Conservation (phyloP, 2,888 invertebrate species). For the Idaea dimidiata region DNA sequence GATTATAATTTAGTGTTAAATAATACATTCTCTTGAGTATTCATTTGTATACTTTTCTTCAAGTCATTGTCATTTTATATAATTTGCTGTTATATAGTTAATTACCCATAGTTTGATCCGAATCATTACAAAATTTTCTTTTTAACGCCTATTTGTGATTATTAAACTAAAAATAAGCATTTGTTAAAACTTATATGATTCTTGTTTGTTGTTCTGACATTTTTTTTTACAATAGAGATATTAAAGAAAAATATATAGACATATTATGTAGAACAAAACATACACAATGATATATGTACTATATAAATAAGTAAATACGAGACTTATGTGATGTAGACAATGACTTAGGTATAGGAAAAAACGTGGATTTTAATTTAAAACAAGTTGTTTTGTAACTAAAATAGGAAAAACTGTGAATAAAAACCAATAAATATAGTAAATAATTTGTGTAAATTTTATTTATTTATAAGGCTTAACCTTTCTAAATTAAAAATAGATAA, state of each 20-base stretch:
- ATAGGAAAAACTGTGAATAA: conserved; percentile 75
- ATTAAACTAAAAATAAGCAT: neutral
- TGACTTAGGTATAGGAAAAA: conserved; percentile 75
- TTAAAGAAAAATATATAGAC: neutral
- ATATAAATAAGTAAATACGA: conserved; percentile 24
- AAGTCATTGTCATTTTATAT: conserved; percentile 64
- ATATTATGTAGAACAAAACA: neutral
- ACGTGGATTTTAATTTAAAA: conserved; percentile 68
- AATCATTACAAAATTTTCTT: neutral
- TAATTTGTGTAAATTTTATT: conserved; percentile 21
- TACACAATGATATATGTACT: neutral
- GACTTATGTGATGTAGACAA: conserved; percentile 68
- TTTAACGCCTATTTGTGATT: neutral
- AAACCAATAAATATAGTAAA: conserved; percentile 77
- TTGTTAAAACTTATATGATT: neutral
- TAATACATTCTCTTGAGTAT: conserved; percentile 59
- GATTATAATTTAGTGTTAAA: conserved; percentile 75
- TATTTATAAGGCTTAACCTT: neutral
- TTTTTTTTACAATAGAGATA: neutral
- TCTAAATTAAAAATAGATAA: neutral
- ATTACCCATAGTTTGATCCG: conserved; percentile 14
- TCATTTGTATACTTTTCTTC: conserved; percentile 64
- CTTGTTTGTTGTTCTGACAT: neutral
- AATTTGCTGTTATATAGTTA: conserved; percentile 5
- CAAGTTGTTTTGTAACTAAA: conserved; percentile 76